Conservation (phyloP, 2,888 invertebrate genomes). For the Polyommatus icarus region DNA sequence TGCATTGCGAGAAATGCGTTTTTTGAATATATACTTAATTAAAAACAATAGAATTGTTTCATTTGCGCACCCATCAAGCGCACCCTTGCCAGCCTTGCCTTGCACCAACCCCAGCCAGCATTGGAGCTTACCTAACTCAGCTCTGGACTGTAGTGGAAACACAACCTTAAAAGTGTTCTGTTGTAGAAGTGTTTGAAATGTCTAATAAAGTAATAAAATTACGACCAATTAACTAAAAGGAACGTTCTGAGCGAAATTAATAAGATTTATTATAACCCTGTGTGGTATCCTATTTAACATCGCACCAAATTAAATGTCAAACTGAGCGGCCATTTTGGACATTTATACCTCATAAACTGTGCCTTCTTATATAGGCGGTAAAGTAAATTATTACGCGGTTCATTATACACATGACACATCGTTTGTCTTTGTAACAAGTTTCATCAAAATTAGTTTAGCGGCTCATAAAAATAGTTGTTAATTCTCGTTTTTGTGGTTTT, state of each 20-base stretch:
- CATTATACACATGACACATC: neutral
- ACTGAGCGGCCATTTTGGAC: neutral
- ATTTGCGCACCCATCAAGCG: too few relatives aligned
- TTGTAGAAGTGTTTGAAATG: neutral
- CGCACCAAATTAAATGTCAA: slow-evolving; percentile 7
- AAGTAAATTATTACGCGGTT: neutral
- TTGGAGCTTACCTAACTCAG: too few relatives aligned
- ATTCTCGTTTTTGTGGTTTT: neutral
- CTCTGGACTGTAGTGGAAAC: too few relatives aligned
- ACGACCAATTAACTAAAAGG: neutral
- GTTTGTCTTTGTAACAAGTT: slow-evolving; percentile 12
- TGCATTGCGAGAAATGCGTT: too few relatives aligned
- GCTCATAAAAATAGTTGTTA: neutral
- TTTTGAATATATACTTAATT: too few relatives aligned
- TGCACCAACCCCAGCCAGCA: too few relatives aligned
- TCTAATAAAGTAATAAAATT: neutral
- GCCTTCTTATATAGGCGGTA: neutral
- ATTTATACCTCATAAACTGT: slow-evolving; percentile 6
- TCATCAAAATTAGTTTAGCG: slow-evolving; percentile 13
- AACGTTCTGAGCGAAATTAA: neutral
- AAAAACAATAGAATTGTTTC: too few relatives aligned
- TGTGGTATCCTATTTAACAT: slow-evolving; percentile 16
- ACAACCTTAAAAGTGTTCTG: neutral
- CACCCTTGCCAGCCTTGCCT: too few relatives aligned
- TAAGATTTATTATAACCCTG: neutral